Conservation (phyloP, 2,797 vertebrate species). For the Scolopax bukidnonensis region DNA sequence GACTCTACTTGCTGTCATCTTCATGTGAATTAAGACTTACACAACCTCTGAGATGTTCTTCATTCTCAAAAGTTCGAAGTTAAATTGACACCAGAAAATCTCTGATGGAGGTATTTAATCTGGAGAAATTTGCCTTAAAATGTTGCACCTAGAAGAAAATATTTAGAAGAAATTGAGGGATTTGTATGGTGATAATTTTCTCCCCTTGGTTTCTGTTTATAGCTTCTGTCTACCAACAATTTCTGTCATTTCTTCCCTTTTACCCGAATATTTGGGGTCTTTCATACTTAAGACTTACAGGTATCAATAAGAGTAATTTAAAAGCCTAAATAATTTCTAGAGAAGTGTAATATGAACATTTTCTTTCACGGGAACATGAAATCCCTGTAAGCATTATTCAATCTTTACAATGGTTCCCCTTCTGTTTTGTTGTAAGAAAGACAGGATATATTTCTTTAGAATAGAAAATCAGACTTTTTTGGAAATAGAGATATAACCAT, state of each 20-base stretch:
- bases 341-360: neutral
- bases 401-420: neutral
- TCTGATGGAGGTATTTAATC: neutral
- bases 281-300: neutral
- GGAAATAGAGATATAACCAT: neutral
- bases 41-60: neutral
- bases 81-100: neutral
- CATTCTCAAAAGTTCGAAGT: neutral
- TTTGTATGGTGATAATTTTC: neutral
- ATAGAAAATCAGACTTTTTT: neutral
- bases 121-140: neutral
- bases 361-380: neutral
- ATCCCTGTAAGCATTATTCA: neutral
- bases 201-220: neutral
- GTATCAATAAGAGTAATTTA: neutral
- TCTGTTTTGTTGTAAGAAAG: neutral
- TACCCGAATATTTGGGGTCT: accelerated
- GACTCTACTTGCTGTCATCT: neutral
- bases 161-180: neutral
- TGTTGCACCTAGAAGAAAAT: neutral
- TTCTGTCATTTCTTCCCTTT: neutral
- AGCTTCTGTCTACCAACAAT: neutral
- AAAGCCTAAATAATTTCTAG: neutral
- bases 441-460: neutral
- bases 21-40: neutral